A percentile compares a stretch with the other conserved stretches of the same genome.
These are phyloP conservation scores for Hydrolagus affinis DNA, from an alignment of 2,113 vertebrate species.

Conservation along the genomic window DNA sequence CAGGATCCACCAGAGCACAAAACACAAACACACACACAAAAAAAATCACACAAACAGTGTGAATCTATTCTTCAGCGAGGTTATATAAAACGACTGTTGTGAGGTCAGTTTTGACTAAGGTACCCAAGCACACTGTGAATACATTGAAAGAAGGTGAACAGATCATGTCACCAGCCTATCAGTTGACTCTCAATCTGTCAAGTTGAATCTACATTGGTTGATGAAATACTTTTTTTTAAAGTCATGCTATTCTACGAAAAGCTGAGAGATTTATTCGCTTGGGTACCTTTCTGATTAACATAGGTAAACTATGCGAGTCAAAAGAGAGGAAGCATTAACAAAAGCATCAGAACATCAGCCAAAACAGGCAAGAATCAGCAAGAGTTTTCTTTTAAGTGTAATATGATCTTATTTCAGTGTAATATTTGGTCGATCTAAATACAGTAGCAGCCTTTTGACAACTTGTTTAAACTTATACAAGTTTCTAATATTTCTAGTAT, in stretches of 20 bases:
- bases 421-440: neutral
- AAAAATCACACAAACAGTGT: too few relatives aligned
- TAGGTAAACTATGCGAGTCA: neutral
- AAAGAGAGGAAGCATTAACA: neutral
- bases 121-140: too few relatives aligned
- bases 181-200: too few relatives aligned
- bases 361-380: neutral
- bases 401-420: neutral
- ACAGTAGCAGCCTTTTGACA: neutral
- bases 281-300: neutral
- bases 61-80: too few relatives aligned
- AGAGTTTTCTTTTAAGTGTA: neutral
- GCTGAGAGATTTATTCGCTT: neutral
- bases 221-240: neutral
- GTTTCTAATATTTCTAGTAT: neutral
- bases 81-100: neutral
- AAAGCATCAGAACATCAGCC: neutral
- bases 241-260: neutral
- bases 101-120: too few relatives aligned
- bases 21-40: too few relatives aligned
- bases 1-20: too few relatives aligned
- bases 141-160: too few relatives aligned
- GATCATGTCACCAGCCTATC: too few relatives aligned
- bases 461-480: too few relatives aligned
- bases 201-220: neutral